A percentile compares a stretch with the other conserved stretches of the same genome.
phyloP scores from a whole-genome alignment of 2,113 vertebrate genomes.

The Boulengeromyrus knoepffleri region DNA sequence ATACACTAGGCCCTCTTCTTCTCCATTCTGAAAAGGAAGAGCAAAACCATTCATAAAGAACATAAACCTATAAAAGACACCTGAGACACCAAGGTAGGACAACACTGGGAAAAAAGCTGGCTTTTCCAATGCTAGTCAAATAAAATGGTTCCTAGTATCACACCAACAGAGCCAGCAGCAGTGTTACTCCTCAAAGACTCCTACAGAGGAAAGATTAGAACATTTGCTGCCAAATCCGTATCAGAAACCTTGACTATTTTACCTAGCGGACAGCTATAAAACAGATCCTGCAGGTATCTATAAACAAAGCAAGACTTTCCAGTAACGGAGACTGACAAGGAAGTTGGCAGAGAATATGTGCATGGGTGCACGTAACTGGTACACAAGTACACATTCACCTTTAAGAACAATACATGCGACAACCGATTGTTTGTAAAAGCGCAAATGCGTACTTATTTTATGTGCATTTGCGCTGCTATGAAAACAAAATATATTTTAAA shows the following conservation, averaged over 20 bases:
- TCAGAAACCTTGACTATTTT: neutral
- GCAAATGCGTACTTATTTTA: too few relatives aligned
- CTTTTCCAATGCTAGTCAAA: neutral
- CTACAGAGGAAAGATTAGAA: neutral
- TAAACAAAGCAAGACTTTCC: neutral
- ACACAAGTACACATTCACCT: too few relatives aligned
- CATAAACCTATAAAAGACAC: neutral
- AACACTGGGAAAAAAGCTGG: neutral
- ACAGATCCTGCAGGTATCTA: neutral
- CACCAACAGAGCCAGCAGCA: neutral
- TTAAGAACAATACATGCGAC: too few relatives aligned
- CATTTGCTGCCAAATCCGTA: neutral
- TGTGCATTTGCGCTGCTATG: too few relatives aligned
- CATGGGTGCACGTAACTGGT: too few relatives aligned
- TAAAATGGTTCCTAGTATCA: neutral
- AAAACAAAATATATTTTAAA: too few relatives aligned
- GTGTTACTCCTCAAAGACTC: neutral
- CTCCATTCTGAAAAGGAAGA: slow-evolving; percentile 20
- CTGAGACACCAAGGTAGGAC: neutral
- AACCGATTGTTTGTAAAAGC: too few relatives aligned
- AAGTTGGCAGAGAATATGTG: neutral
- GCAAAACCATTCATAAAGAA: neutral
- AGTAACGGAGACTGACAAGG: neutral
- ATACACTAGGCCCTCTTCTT: slow-evolving; percentile 8
- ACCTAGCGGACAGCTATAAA: neutral